Conservation (phyloP, 2,797 vertebrate species). For the Antennarius maculatus region DNA sequence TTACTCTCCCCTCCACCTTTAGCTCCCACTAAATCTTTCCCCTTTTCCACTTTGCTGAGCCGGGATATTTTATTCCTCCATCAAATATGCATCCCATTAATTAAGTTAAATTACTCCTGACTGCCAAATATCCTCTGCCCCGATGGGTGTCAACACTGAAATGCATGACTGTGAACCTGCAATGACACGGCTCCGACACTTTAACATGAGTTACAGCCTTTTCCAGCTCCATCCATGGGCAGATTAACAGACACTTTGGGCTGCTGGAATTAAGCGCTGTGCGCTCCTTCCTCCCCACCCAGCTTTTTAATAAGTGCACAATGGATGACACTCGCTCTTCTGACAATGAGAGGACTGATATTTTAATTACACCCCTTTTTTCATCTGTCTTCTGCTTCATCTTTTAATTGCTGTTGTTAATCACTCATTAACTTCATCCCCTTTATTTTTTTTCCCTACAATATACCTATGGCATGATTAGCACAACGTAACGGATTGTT, state of each 20-base stretch:
- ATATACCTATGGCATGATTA: conserved; percentile 93
- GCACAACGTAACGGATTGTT: conserved; percentile 92
- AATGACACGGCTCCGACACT: conserved; percentile 96
- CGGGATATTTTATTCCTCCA: conserved; percentile 99
- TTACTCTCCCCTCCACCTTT: conserved; percentile 99
- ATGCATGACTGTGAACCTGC: conserved; percentile 99
- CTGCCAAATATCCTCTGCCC: conserved; percentile 98
- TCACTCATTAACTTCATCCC: conserved; percentile 95
- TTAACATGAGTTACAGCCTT: conserved; percentile 98
- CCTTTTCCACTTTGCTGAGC: conserved; percentile 99
- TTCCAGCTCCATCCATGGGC: conserved; percentile 92
- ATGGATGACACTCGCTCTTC: conserved; percentile 96
- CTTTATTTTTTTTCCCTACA: conserved; percentile 82
- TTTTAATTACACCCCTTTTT: conserved; percentile 95
- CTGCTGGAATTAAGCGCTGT: conserved; percentile 93
- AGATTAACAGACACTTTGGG: conserved; percentile 98
- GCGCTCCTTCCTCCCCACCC: conserved; percentile 87
- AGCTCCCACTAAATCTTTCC: conserved; percentile 99
- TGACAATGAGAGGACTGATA: conserved; percentile 98
- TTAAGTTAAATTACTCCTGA: conserved; percentile 99
- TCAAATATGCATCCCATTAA: conserved; percentile 99
- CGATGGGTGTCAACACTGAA: conserved; percentile 99
- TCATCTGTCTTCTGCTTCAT: conserved; percentile 87
- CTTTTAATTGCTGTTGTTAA: conserved; percentile 99
- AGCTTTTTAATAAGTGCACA: conserved; percentile 96